Percentiles rank a stretch among this genome's conserved stretches.
phyloP scores from a whole-genome alignment of 2,113 vertebrate genomes.

The Nothocercus julius region DNA sequence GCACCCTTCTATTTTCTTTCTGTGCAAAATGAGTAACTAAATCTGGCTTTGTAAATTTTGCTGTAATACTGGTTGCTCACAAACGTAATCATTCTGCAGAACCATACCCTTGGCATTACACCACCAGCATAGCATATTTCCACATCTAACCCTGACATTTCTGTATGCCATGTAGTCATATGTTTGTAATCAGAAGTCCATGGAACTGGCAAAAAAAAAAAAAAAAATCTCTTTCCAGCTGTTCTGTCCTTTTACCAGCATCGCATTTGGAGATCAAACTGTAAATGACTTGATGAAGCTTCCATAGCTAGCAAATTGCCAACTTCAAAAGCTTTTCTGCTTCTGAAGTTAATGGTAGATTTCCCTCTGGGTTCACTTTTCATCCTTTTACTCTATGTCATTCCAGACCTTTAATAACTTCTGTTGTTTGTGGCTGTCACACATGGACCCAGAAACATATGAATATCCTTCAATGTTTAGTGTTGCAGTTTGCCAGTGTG shows the following conservation, averaged over 20 bases:
- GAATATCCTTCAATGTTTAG: slow-evolving; percentile 13
- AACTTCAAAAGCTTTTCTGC: slow-evolving; percentile 59
- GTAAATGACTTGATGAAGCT: slow-evolving; percentile 30
- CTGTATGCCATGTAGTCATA: not conserved
- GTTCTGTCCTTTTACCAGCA: not conserved
- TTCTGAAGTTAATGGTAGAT: slow-evolving; percentile 63
- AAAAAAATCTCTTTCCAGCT: not conserved
- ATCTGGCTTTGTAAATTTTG: not conserved
- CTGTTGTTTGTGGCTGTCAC: not conserved
- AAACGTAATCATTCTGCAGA: not conserved
- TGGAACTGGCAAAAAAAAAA: slow-evolving; percentile 1
- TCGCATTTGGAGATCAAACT: not conserved
- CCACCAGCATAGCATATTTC: not conserved
- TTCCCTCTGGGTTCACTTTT: slow-evolving; percentile 70
- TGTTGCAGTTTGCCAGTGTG: slow-evolving; percentile 29
- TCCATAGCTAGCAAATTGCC: slow-evolving; percentile 41
- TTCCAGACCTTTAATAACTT: slow-evolving; percentile 58
- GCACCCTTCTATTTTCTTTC: not conserved
- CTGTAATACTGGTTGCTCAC: not conserved
- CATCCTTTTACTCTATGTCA: slow-evolving; percentile 52
- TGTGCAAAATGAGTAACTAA: not conserved
- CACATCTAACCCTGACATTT: not conserved
- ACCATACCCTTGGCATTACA: not conserved
- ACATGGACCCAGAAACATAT: not conserved
- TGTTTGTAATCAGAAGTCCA: not conserved